Percentiles rank a stretch among this genome's conserved stretches.
Evolutionary conservation across 2,888 invertebrate species (phyloP).

Genomic region (Drosophila acutilabella): DNA sequence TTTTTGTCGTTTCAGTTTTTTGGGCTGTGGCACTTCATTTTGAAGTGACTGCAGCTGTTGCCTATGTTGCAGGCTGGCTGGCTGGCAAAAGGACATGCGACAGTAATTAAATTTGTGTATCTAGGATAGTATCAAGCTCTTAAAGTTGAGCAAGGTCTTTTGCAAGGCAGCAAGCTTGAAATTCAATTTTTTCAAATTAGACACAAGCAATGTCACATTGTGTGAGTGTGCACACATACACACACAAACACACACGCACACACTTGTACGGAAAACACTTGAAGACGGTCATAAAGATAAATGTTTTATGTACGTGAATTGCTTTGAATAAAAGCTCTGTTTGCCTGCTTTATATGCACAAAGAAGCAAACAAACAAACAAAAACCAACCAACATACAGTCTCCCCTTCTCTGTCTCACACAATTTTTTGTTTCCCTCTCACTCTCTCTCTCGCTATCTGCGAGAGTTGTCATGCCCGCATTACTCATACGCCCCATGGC

Average conservation of each 20-base stretch:
- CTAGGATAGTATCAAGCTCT: constrained; percentile 42
- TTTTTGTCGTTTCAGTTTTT: constrained; percentile 9
- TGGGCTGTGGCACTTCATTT: constrained; percentile 52
- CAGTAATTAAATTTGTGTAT: constrained; percentile 68
- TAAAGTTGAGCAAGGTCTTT: constrained; percentile 38
- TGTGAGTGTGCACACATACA: constrained; percentile 14
- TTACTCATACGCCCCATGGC: constrained; percentile 71
- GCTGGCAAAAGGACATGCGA: constrained; percentile 71
- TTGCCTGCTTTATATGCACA: constrained; percentile 70
- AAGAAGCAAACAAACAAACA: constrained; percentile 41
- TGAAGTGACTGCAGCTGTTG: constrained; percentile 69
- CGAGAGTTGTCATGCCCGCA: constrained; percentile 30
- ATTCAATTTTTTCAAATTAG: constrained; percentile 67
- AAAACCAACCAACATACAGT: constrained; percentile 15
- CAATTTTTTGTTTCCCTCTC: constrained; percentile 3
- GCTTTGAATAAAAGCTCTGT: constrained; percentile 79
- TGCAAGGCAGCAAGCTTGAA: constrained; percentile 24
- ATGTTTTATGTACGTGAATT: constrained; percentile 82
- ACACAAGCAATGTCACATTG: constrained; percentile 64
- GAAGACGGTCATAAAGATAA: constrained; percentile 79
- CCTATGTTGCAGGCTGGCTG: constrained; percentile 30
- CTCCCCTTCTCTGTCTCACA: constrained; percentile 2
- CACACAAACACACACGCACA: constrained; percentile 6
- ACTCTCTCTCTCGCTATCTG: constrained; percentile 7
- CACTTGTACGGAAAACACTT: constrained; percentile 56